Evolutionary conservation across 2,888 invertebrate genomes (phyloP).

Genomic region (Serripes groenlandicus): DNA sequence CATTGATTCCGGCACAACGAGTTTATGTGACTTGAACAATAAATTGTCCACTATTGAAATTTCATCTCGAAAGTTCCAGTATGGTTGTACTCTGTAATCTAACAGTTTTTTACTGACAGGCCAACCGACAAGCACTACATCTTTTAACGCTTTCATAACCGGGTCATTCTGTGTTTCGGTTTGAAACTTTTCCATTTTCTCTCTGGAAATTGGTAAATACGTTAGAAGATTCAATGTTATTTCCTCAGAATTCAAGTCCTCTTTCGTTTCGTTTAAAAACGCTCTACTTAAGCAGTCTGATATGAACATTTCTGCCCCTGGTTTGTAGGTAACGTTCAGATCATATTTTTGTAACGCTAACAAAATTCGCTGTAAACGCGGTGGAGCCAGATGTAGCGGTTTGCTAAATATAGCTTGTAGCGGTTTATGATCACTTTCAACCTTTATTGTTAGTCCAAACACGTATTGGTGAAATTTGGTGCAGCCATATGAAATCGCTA

Average conservation of each 20-base stretch:
- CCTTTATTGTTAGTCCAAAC: constrained; percentile 21
- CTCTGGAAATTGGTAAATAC: no score
- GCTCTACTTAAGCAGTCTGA: constrained; percentile 44
- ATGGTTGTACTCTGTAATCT: constrained; percentile 18
- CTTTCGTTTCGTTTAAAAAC: no score
- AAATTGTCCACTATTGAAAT: constrained; percentile 27
- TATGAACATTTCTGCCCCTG: constrained; percentile 43
- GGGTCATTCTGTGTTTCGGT: constrained; percentile 25
- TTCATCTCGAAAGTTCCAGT: constrained; percentile 61
- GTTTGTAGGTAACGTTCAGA: constrained; percentile 32
- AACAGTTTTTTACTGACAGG: constrained; percentile 16
- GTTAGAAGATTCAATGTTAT: no score
- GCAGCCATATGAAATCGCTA: constrained; percentile 37
- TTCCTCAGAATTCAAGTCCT: no score
- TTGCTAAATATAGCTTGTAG: constrained; percentile 37
- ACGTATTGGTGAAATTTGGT: constrained; percentile 40
- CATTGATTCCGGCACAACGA: constrained; percentile 37
- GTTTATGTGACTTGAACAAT: constrained; percentile 16
- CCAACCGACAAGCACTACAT: constrained; percentile 21
- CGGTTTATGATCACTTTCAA: constrained; percentile 44
- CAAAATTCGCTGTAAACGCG: constrained; percentile 43
- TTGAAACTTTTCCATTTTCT: no score
- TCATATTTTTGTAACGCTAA: constrained; percentile 50
- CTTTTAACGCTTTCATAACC: constrained; percentile 4
- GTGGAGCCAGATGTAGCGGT: no score